phyloP scores from a whole-genome alignment of 2,888 invertebrate species.

The Podabrus alpinus region DNA sequence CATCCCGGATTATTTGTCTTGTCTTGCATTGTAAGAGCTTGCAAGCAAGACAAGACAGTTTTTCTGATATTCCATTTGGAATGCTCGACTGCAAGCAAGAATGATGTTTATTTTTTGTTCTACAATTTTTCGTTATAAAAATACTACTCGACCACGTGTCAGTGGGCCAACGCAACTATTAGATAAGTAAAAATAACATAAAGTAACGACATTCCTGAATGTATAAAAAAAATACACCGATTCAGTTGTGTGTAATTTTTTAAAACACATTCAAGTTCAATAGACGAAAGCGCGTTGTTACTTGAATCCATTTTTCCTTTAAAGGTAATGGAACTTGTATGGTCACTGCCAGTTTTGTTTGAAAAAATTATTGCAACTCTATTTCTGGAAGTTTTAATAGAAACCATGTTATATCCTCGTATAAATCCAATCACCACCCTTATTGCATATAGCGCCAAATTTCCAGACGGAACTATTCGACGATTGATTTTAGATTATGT shows the following conservation, averaged over 20 bases:
- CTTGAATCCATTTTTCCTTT: not conserved
- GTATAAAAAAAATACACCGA: too few relatives aligned
- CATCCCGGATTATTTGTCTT: too few relatives aligned
- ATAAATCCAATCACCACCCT: not conserved
- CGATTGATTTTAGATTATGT: not conserved
- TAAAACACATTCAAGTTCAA: not conserved
- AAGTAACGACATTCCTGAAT: not conserved
- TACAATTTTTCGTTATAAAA: not conserved
- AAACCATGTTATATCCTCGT: not conserved
- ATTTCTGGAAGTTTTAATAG: not conserved
- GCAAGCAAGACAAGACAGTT: too few relatives aligned
- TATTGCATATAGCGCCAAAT: not conserved
- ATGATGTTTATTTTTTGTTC: too few relatives aligned
- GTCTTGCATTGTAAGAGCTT: too few relatives aligned
- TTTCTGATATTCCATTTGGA: too few relatives aligned
- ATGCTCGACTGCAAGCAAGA: too few relatives aligned
- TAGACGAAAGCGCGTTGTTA: not conserved
- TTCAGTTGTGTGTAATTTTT: not conserved
- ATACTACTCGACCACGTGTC: not conserved
- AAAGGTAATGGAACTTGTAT: not conserved
- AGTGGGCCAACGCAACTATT: not conserved
- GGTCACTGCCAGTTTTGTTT: not conserved
- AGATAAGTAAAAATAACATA: not conserved
- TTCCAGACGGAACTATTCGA: not conserved
- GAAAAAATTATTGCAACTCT: not conserved